Evolutionary conservation across 1,140 invertebrate genomes (phyloP), one percentile per base, ranked within the genome.

Genomic region (Leguminivora glycinivorella): DNA sequence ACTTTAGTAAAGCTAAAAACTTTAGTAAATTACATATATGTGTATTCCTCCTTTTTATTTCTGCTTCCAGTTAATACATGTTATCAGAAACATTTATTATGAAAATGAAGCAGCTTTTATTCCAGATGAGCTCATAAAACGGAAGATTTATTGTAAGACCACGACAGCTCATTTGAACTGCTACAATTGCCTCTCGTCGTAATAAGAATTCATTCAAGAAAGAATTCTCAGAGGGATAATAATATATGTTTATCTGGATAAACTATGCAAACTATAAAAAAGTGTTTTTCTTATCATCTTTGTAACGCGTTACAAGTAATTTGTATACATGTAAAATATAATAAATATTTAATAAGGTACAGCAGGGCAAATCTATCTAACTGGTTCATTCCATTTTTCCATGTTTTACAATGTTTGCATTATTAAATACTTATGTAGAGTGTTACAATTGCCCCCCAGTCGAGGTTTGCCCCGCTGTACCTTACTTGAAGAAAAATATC

Each of bases 61-160:
- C 26, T 60, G 56, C 25, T 34, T 29, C 31, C 25, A 17, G 14
- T 19, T 52, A 63, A 56, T 63, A 34, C 31, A 63, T 63, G 26
- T 63, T 63, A 63, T 63, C 58, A 17, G 58, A 31, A 26, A 63
- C 58, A 63, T 63, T 63, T 63, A 34, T 63, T 63, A 63, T 63
- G 58, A 63, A 63, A 63, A 63, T 63, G 58, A 63, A 63, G 26
- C 58, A 17, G 58, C 58, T 63, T 63, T 63, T 63, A 63, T 63
- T 63, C 58, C 14, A 31, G 58, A 63, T 63, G 58, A 34, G 58
- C 58, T 63, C 58, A 63, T 63, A 63, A 63, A 63, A 29, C 26
- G 25, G 58, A 63, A 63, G 58, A 63, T 63, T 63, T 63, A 63
- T 63, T 63, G 58, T 63, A 63, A 29, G 58, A n/a, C 25, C 25